Conservation (phyloP, 2,888 invertebrate species). For the Philereme vetulata region DNA sequence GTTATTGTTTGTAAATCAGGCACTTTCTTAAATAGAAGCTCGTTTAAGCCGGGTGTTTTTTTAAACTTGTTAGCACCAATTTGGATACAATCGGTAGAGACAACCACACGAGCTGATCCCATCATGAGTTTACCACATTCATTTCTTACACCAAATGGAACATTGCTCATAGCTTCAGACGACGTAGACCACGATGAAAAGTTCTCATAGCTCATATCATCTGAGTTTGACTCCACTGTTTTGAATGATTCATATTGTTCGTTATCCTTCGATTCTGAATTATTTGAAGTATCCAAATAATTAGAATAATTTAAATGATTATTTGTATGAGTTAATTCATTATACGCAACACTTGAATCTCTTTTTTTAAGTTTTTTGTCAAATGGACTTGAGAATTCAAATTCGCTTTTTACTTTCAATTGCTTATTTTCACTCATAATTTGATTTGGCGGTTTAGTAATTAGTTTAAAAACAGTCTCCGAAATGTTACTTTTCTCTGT, state of each 20-base stretch:
- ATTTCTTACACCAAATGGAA: conserved; percentile 10
- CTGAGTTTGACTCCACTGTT: neutral
- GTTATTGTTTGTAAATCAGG: neutral
- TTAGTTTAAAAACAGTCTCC: conserved; percentile 4
- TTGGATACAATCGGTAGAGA: neutral
- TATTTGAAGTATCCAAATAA: too few species aligned
- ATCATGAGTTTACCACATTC: neutral
- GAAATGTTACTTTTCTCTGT: neutral
- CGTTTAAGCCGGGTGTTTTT: neutral
- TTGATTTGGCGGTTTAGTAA: neutral
- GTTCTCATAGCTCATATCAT: neutral
- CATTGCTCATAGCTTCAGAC: neutral
- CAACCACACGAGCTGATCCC: neutral
- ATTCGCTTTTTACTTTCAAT: neutral
- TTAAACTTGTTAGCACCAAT: neutral
- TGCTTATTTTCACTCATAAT: neutral
- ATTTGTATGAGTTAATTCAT: too few species aligned
- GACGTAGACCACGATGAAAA: conserved; percentile 1
- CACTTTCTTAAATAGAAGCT: conserved; percentile 1
- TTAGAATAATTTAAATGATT: too few species aligned
- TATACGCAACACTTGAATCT: neutral
- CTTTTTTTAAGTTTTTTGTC: neutral
- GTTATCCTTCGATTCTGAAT: neutral
- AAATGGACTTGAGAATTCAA: conserved; percentile 1
- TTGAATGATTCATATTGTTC: neutral